Evolutionary conservation across 2,797 vertebrate genomes (phyloP).

Genomic region (Malacoctenus gilli): DNA sequence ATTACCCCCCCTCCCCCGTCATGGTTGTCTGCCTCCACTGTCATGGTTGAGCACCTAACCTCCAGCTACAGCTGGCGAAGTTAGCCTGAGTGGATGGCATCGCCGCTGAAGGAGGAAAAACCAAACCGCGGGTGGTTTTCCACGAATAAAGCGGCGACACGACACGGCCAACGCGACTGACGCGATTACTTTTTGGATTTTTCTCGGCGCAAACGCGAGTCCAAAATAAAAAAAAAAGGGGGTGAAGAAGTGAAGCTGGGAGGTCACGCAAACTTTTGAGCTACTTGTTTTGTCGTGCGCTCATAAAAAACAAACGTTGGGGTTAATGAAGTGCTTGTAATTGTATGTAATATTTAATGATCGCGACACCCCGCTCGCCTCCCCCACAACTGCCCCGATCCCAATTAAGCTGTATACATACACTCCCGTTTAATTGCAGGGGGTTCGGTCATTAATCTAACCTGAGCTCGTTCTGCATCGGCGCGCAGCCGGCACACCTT

Average conservation of each 20-base stretch:
- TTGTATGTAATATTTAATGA: slow-evolving; percentile 66
- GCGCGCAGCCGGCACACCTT: slow-evolving; percentile 56
- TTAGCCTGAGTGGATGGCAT: slow-evolving; percentile 14
- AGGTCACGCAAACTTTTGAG: slow-evolving; percentile 21
- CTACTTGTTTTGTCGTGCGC: slow-evolving; percentile 18
- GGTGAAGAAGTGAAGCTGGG: too few relatives aligned
- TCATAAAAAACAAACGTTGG: slow-evolving; percentile 26
- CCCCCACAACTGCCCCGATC: neutral
- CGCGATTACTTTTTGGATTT: slow-evolving; percentile 35
- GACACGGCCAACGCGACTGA: slow-evolving; percentile 11
- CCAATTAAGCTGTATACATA: slow-evolving; percentile 9
- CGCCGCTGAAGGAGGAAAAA: slow-evolving; percentile 37
- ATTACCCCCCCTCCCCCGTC: slow-evolving; percentile 9
- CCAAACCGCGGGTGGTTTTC: slow-evolving; percentile 13
- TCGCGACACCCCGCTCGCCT: slow-evolving; percentile 8
- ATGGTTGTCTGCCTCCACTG: slow-evolving; percentile 2
- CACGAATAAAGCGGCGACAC: slow-evolving; percentile 30
- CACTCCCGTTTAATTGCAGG: slow-evolving; percentile 50
- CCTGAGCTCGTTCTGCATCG: slow-evolving; percentile 59
- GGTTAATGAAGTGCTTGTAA: slow-evolving; percentile 68
- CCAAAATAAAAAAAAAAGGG: too few relatives aligned
- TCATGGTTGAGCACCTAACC: slow-evolving; percentile 1
- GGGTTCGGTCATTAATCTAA: slow-evolving; percentile 61
- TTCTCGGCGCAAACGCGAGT: too few relatives aligned
- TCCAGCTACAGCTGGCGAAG: slow-evolving; percentile 5